A percentile compares a stretch with the other conserved stretches of the same genome.
Conservation (phyloP, 1,140 invertebrate species). For the Drosophila cardini region DNA sequence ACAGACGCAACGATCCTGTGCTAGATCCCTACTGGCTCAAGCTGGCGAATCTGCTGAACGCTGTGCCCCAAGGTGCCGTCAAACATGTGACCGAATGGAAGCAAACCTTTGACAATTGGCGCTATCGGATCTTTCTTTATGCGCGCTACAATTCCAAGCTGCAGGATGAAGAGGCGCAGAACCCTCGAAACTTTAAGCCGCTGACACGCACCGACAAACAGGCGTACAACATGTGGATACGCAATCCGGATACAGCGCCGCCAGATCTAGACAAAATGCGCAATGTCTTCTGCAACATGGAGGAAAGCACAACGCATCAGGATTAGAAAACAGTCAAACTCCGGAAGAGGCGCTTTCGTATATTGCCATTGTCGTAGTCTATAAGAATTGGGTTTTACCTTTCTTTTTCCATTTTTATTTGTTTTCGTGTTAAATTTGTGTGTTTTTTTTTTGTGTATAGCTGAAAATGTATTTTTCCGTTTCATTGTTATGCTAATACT, state of each 20-base stretch:
- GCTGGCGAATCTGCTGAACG: constrained; percentile 75
- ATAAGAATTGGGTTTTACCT: constrained; percentile 30
- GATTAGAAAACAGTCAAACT: constrained; percentile 54
- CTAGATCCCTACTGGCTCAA: constrained; percentile 79
- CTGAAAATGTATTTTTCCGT: constrained; percentile 60
- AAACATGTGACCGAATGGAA: constrained; percentile 83
- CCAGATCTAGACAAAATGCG: constrained; percentile 81
- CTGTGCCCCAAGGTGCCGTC: constrained; percentile 77
- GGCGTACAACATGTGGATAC: constrained; percentile 80
- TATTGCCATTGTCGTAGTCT: constrained; percentile 65
- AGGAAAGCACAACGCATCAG: constrained; percentile 71
- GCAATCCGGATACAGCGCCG: constrained; percentile 80
- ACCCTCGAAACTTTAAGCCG: constrained; percentile 80
- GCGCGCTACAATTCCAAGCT: constrained; percentile 81
- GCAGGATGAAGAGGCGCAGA: constrained; percentile 76
- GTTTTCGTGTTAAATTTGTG: constrained; percentile 60
- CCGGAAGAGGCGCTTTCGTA: constrained; percentile 15
- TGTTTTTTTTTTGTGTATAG: constrained; percentile 48
- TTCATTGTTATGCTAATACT: constrained; percentile 67
- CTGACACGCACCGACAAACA: constrained; percentile 81
- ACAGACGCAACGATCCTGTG: constrained; percentile 76
- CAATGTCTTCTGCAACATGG: constrained; percentile 79
- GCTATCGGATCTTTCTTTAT: constrained; percentile 80
- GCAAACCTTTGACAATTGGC: constrained; percentile 82
- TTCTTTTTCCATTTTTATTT: constrained; percentile 31